Percentiles rank a stretch among this genome's conserved stretches.
phyloP scores from a whole-genome alignment of 2,888 invertebrate species.

The Deilephila porcellus region DNA sequence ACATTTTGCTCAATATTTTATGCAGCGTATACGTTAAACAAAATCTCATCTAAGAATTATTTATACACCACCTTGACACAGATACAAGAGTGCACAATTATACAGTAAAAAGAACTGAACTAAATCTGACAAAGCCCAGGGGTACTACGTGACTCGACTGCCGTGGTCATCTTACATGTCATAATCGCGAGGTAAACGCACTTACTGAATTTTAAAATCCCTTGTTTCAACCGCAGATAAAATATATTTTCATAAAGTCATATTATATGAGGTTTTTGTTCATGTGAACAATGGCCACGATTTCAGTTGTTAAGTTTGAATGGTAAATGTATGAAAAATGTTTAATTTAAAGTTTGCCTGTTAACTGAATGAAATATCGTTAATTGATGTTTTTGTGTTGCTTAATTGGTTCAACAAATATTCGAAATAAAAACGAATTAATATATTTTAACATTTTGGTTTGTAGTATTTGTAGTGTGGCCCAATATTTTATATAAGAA shows the following conservation, averaged over 20 bases:
- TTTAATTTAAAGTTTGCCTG: too few relatives aligned
- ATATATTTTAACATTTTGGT: too few relatives aligned
- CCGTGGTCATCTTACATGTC: constrained; percentile 60
- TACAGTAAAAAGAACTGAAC: neutral
- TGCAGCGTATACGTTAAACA: too few relatives aligned
- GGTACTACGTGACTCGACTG: constrained; percentile 72
- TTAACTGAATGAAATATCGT: too few relatives aligned
- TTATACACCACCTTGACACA: neutral
- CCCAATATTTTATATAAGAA: too few relatives aligned
- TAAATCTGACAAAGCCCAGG: constrained; percentile 70
- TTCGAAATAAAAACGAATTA: too few relatives aligned
- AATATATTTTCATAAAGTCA: neutral
- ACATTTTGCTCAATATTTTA: too few relatives aligned
- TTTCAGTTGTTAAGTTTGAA: neutral
- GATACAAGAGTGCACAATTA: neutral
- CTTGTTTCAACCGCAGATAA: neutral
- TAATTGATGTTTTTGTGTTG: too few relatives aligned
- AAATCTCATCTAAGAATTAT: too few relatives aligned
- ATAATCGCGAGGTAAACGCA: constrained; percentile 62
- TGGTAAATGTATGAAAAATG: too few relatives aligned
- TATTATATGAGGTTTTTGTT: neutral
- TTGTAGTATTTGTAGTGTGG: too few relatives aligned
- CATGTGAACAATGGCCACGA: neutral
- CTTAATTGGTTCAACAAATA: too few relatives aligned
- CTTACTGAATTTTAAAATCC: constrained; percentile 37